These are phyloP conservation scores for Sphaerophoria rueppellii DNA, from an alignment of 2,888 invertebrate species.

Conservation along the genomic window DNA sequence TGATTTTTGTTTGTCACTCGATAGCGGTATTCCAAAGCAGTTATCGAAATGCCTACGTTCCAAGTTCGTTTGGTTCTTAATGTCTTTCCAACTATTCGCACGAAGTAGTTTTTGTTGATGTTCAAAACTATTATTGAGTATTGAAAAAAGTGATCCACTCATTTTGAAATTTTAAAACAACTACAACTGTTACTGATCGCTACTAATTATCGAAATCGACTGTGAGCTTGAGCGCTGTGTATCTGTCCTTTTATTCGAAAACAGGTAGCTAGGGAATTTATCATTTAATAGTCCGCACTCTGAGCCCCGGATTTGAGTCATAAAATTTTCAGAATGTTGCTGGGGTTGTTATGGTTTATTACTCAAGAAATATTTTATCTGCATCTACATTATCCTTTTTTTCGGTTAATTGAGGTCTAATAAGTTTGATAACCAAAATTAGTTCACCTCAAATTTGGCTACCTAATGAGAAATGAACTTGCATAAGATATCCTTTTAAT, in stretches of 20 bases:
- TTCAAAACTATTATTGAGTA: slow-evolving; percentile 17
- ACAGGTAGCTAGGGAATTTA: slow-evolving; percentile 1
- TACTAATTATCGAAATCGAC: neutral
- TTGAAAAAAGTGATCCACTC: slow-evolving; percentile 50
- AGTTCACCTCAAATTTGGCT: slow-evolving; percentile 9
- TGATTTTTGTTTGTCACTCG: neutral
- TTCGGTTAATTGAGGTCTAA: slow-evolving; percentile 1
- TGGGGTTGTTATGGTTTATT: neutral
- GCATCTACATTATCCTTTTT: neutral
- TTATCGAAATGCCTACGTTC: slow-evolving; percentile 30
- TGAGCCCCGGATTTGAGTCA: neutral
- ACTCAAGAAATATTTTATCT: neutral
- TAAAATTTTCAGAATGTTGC: slow-evolving; percentile 22
- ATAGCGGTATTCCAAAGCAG: neutral
- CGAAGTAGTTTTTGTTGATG: neutral
- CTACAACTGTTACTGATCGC: neutral
- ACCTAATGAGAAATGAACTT: slow-evolving; percentile 7
- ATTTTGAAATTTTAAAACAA: slow-evolving; percentile 27
- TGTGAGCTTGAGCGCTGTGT: neutral
- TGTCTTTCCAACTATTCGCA: slow-evolving; percentile 39
- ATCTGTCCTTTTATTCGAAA: slow-evolving; percentile 16
- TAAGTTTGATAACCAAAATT: neutral
- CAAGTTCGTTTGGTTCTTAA: slow-evolving; percentile 52
- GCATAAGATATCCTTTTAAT: slow-evolving; percentile 28
- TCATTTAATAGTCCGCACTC: neutral